Percentiles rank a stretch among this genome's conserved stretches.
Conservation (phyloP, 2,888 invertebrate genomes). For the Stenodema calcarata region DNA sequence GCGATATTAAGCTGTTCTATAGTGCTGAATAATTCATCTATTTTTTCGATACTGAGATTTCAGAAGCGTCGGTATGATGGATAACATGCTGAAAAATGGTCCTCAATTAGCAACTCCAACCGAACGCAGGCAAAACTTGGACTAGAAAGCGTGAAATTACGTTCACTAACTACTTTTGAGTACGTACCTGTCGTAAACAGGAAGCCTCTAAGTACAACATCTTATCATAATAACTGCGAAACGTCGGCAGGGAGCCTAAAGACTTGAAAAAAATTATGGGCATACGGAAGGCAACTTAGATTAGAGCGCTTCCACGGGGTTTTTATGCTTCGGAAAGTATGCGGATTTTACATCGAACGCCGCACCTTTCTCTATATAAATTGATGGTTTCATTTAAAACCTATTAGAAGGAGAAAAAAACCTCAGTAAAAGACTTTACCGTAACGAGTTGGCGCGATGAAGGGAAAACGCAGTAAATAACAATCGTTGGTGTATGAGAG, state of each 20-base stretch:
- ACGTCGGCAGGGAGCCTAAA: not conserved
- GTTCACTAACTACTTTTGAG: too few species aligned
- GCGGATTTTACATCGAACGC: not conserved
- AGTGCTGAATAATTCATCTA: too few species aligned
- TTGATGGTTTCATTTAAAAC: constrained; percentile 51
- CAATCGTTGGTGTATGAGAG: constrained; percentile 37
- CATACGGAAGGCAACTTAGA: constrained; percentile 7
- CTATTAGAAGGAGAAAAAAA: constrained; percentile 43
- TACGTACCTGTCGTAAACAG: too few species aligned
- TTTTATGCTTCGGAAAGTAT: not conserved
- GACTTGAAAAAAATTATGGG: not conserved
- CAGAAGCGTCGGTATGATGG: too few species aligned
- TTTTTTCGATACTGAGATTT: too few species aligned
- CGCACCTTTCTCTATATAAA: constrained; percentile 19
- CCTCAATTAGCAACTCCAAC: too few species aligned
- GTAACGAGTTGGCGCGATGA: constrained; percentile 34
- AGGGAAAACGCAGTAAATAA: constrained; percentile 29
- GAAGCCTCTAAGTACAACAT: too few species aligned
- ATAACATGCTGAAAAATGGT: too few species aligned
- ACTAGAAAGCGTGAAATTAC: too few species aligned
- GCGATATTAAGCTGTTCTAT: too few species aligned
- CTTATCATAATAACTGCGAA: not conserved
- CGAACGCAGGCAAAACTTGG: too few species aligned
- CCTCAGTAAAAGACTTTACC: constrained; percentile 15
- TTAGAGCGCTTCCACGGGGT: not conserved